Evolutionary conservation across 2,888 invertebrate species (phyloP).

Genomic region (Rhamnusium bicolor): DNA sequence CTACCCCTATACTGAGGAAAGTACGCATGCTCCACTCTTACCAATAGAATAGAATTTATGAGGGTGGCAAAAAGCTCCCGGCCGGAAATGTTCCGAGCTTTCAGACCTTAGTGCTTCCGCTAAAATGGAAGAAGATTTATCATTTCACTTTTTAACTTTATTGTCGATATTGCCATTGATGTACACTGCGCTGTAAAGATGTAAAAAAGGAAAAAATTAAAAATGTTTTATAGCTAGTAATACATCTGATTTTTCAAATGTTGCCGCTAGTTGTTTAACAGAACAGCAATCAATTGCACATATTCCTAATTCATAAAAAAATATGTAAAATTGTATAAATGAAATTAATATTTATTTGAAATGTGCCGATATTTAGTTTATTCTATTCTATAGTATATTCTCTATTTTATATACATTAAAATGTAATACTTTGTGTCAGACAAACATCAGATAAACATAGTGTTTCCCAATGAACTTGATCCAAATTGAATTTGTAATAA

Average conservation of each 20-base stretch:
- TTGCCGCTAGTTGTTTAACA: too few relatives aligned
- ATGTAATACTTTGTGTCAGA: too few relatives aligned
- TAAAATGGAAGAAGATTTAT: slow-evolving; percentile 67
- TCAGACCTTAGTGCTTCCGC: slow-evolving; percentile 68
- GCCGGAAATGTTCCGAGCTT: slow-evolving; percentile 66
- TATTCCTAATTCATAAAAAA: too few relatives aligned
- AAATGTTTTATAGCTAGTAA: background rate
- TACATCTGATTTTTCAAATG: background rate
- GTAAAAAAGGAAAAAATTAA: background rate
- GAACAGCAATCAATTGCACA: too few relatives aligned
- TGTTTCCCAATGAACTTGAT: too few relatives aligned
- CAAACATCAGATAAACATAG: too few relatives aligned
- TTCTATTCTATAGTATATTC: too few relatives aligned
- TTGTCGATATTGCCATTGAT: slow-evolving; percentile 37
- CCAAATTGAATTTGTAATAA: too few relatives aligned
- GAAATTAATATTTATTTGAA: too few relatives aligned
- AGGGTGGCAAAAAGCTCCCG: slow-evolving; percentile 62
- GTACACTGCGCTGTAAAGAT: slow-evolving; percentile 10
- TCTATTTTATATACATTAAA: too few relatives aligned
- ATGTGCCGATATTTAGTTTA: too few relatives aligned
- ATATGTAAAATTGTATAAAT: too few relatives aligned
- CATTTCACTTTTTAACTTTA: slow-evolving; percentile 51
- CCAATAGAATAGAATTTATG: slow-evolving; percentile 59
- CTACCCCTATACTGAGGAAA: slow-evolving; percentile 27
- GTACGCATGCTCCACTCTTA: slow-evolving; percentile 56